Evolutionary conservation across 2,797 vertebrate genomes (phyloP).

Genomic region (Argya squamiceps): DNA sequence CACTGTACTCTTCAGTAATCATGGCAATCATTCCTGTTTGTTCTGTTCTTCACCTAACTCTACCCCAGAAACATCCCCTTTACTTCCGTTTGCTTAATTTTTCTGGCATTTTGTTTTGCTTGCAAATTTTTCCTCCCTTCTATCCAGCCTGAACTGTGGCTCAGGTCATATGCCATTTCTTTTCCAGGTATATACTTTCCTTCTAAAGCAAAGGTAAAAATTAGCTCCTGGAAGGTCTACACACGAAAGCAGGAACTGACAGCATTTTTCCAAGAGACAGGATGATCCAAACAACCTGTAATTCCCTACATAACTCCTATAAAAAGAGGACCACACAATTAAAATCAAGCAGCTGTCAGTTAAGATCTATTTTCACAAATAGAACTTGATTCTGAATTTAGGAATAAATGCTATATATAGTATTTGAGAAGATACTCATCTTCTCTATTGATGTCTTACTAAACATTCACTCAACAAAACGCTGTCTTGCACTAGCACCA

Average conservation of each 20-base stretch:
- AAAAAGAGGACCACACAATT: slow-evolving; percentile 46
- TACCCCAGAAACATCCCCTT: not conserved
- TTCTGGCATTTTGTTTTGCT: not conserved
- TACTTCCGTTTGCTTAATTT: not conserved
- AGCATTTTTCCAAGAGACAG: not conserved
- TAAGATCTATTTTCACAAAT: slow-evolving; percentile 48
- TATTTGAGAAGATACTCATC: slow-evolving; percentile 59
- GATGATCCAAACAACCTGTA: slow-evolving; percentile 46
- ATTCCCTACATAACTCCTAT: slow-evolving; percentile 29
- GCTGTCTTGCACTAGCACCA: slow-evolving; percentile 58
- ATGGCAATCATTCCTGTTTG: not conserved
- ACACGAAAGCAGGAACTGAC: not conserved
- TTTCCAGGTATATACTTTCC: not conserved
- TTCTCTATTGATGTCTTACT: slow-evolving; percentile 51
- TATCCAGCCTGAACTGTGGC: not conserved
- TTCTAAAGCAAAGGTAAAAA: slow-evolving; percentile 20
- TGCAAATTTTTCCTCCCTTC: not conserved
- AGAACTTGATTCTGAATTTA: slow-evolving; percentile 59
- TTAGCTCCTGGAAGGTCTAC: slow-evolving; percentile 5
- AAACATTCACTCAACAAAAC: slow-evolving; percentile 39
- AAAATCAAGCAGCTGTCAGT: slow-evolving; percentile 60
- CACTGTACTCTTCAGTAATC: not conserved
- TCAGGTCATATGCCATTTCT: not conserved
- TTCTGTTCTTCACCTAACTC: not conserved
- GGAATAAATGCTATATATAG: slow-evolving; percentile 56